A percentile compares a stretch with the other conserved stretches of the same genome.
phyloP scores from a whole-genome alignment of 2,888 invertebrate species.

The Chloroclysta siterata region DNA sequence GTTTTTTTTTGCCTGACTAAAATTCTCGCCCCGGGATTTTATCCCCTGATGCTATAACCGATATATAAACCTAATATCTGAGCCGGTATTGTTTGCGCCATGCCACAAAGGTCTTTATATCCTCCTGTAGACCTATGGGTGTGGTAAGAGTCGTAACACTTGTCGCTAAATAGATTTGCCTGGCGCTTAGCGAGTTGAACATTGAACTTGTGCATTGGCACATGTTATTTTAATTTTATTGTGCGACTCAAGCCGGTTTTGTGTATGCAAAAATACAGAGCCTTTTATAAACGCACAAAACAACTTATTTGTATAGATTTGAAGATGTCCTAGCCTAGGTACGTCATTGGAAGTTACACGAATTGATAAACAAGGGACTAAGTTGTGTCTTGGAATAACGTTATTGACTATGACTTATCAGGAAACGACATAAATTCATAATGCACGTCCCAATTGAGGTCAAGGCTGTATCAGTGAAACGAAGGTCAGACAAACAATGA shows the following conservation, averaged over 20 bases:
- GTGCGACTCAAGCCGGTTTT: conserved; percentile 7
- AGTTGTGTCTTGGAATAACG: conserved; percentile 1
- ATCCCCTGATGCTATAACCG: too few relatives aligned
- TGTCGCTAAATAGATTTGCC: neutral
- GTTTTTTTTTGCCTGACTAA: neutral
- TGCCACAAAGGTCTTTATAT: neutral
- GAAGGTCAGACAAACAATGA: conserved; percentile 24
- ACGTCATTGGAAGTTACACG: too few relatives aligned
- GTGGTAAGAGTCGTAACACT: neutral
- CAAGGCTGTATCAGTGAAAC: conserved; percentile 15
- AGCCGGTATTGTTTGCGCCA: neutral
- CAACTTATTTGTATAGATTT: neutral
- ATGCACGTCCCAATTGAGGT: conserved; percentile 21
- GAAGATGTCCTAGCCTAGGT: too few relatives aligned
- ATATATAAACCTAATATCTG: neutral
- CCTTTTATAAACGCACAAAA: neutral
- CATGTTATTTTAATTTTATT: conserved; percentile 18
- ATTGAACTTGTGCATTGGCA: conserved; percentile 11
- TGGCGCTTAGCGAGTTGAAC: conserved; percentile 14
- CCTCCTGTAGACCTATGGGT: too few relatives aligned
- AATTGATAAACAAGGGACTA: neutral
- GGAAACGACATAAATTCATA: conserved; percentile 16
- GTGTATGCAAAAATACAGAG: conserved; percentile 7
- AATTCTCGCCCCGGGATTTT: neutral
- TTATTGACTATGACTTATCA: conserved; percentile 17